Conservation (phyloP, 1,140 invertebrate genomes). For the Hetaerina americana region DNA sequence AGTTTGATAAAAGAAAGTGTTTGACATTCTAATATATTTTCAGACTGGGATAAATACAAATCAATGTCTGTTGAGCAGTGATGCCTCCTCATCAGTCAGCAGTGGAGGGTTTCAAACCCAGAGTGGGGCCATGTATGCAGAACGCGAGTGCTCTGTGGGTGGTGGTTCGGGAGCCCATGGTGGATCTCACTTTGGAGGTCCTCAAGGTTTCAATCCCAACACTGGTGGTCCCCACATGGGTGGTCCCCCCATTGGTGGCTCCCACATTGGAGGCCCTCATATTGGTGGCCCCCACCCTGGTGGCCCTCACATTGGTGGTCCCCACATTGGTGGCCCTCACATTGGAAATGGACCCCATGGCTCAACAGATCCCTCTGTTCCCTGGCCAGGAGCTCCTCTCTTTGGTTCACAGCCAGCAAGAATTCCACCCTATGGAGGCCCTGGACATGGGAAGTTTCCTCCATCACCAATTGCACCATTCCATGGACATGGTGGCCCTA, state of each 20-base stretch:
- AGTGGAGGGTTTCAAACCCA: constrained; percentile 27
- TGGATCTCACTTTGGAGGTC: neutral
- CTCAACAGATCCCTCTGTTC: neutral
- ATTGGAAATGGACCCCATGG: neutral
- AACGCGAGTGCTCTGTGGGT: constrained; percentile 25
- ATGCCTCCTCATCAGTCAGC: constrained; percentile 26
- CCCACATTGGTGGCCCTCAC: too few species aligned
- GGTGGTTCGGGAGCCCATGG: neutral
- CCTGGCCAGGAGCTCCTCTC: neutral
- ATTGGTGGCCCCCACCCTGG: neutral
- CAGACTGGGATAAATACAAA: constrained; percentile 14
- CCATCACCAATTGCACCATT: neutral
- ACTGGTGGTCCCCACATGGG: constrained; percentile 15
- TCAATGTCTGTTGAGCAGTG: constrained; percentile 28
- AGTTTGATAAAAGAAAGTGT: too few species aligned
- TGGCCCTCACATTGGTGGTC: neutral
- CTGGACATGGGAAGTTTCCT: neutral
- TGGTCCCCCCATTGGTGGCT: neutral
- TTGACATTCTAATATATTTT: too few species aligned
- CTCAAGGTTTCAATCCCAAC: constrained; percentile 7
- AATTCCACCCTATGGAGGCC: neutral
- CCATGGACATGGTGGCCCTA: constrained; percentile 5
- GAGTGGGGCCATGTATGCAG: constrained; percentile 27
- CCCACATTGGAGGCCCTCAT: neutral
- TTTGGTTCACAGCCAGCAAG: neutral